Conservation (phyloP, 2,797 vertebrate species). For the Synanceia verrucosa region DNA sequence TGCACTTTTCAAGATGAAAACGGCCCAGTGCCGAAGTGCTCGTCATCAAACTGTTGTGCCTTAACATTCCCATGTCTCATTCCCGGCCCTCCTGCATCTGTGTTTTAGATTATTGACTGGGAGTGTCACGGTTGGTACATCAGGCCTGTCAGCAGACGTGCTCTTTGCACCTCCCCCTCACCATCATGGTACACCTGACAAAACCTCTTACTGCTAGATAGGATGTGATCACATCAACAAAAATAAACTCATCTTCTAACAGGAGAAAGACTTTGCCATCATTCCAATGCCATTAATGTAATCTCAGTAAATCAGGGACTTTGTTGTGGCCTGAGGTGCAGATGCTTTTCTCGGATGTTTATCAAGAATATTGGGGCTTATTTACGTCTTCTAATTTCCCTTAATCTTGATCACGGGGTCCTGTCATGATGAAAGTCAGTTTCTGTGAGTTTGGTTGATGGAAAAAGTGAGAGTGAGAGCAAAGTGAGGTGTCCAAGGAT, state of each 20-base stretch:
- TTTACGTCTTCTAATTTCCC: constrained; percentile 40
- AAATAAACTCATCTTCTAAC: constrained; percentile 53
- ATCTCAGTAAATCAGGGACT: constrained; percentile 20
- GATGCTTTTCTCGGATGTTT: constrained; percentile 47
- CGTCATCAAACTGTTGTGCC: constrained; percentile 42
- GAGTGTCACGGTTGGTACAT: constrained; percentile 66
- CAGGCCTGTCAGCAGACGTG: constrained; percentile 62
- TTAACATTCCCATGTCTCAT: constrained; percentile 60
- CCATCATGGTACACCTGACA: constrained; percentile 61
- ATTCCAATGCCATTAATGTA: constrained; percentile 22
- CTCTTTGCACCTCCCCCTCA: constrained; percentile 55
- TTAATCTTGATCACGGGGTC: constrained; percentile 48
- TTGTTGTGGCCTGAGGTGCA: constrained; percentile 50
- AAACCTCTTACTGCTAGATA: constrained; percentile 54
- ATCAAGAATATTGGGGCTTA: constrained; percentile 9
- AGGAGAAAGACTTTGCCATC: constrained; percentile 17
- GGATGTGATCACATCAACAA: constrained; percentile 63
- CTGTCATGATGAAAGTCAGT: constrained; percentile 29
- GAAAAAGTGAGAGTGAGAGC: constrained; percentile 73
- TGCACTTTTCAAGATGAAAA: constrained; percentile 1
- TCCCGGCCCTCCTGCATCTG: constrained; percentile 70
- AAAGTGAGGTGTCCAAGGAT: constrained; percentile 70
- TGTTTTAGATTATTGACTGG: constrained; percentile 72
- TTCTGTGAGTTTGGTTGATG: constrained; percentile 48
- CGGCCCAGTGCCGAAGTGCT: not conserved